These are phyloP conservation scores for Myodes glareolus DNA, from an alignment of 2,113 vertebrate species.

Conservation along the genomic window DNA sequence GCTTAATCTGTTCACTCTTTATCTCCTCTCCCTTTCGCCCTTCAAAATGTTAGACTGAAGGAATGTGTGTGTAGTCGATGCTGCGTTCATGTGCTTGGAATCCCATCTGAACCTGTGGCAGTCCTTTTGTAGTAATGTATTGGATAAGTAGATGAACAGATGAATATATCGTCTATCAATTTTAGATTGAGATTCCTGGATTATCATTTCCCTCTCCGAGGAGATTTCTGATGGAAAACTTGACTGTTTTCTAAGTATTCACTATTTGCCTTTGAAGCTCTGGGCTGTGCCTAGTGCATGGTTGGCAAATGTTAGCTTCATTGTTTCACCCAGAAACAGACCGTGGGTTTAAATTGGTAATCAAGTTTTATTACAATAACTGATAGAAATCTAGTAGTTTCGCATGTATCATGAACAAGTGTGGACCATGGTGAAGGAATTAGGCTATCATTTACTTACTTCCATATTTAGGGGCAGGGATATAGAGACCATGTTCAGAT, in stretches of 20 bases:
- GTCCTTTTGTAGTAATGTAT: constrained; percentile 14
- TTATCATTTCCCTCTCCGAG: background rate
- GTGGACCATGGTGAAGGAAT: background rate
- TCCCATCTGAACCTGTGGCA: background rate
- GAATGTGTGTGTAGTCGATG: background rate
- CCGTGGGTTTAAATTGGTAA: background rate
- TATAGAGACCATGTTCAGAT: background rate
- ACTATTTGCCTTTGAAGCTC: background rate
- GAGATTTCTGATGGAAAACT: background rate
- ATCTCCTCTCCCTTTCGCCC: background rate
- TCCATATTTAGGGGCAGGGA: background rate
- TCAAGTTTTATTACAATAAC: constrained; percentile 12
- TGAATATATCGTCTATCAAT: background rate
- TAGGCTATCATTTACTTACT: background rate
- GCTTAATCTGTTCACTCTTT: background rate
- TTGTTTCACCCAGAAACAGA: constrained; percentile 12
- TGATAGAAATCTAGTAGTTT: background rate
- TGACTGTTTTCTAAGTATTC: background rate
- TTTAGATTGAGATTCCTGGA: background rate
- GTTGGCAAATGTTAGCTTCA: background rate
- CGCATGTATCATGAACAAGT: background rate
- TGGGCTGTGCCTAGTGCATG: background rate
- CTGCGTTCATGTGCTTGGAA: background rate
- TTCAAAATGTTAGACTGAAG: background rate
- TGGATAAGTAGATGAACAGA: background rate